These are phyloP conservation scores for Simalia tracyae DNA, from an alignment of 2,797 vertebrate genomes.

Conservation along the genomic window DNA sequence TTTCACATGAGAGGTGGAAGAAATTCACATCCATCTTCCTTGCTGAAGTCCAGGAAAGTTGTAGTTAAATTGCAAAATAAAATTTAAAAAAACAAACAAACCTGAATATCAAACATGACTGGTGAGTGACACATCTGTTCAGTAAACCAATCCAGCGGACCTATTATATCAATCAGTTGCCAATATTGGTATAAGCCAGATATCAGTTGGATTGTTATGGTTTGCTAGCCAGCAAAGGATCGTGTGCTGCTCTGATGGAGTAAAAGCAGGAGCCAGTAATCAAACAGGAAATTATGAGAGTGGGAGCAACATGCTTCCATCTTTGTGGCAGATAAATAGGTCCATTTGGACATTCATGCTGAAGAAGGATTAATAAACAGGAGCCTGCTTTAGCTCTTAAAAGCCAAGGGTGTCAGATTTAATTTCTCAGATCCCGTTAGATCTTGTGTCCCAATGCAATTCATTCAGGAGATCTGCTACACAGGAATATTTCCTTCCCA, in stretches of 20 bases:
- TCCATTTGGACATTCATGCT: not conserved
- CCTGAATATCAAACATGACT: not conserved
- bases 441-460: not conserved
- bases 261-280: not conserved
- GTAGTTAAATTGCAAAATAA: not conserved
- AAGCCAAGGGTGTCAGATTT: no score
- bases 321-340: not conserved
- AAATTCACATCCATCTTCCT: not conserved
- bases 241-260: not conserved
- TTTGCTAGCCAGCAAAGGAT: not conserved
- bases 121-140: not conserved
- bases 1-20: not conserved
- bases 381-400: no score
- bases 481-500: not conserved
- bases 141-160: not conserved
- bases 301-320: not conserved
- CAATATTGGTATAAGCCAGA: not conserved
- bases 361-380: no score
- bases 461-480: not conserved
- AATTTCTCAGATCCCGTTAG: no score
- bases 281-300: not conserved
- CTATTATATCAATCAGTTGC: not conserved
- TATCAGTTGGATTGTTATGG: not conserved
- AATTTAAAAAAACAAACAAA: no score
- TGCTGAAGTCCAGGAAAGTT: not conserved